Evolutionary conservation across 1,140 invertebrate genomes (phyloP).

Genomic region (Bombus sylvicola): DNA sequence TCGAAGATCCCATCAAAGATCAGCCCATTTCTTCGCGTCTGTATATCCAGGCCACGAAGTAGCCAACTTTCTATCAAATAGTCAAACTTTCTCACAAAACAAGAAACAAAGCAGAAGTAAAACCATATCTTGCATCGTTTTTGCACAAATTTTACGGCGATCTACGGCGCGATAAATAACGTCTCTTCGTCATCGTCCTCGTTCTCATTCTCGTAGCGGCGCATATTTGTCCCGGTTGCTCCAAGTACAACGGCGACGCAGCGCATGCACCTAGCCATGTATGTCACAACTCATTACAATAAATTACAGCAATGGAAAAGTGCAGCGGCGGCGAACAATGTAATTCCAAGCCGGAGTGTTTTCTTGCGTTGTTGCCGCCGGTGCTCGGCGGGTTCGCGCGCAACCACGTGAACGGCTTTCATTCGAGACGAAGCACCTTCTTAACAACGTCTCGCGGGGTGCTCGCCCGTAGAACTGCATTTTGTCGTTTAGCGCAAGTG

Average conservation of each 20-base stretch:
- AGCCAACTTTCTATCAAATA: too few relatives aligned
- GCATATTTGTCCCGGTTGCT: background rate
- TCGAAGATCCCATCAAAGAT: background rate
- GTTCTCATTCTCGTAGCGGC: background rate
- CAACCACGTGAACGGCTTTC: background rate
- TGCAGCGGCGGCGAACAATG: slow-evolving; percentile 13
- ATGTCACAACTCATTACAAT: slow-evolving; percentile 8
- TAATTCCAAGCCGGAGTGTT: background rate
- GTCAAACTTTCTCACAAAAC: background rate
- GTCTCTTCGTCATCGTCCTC: background rate
- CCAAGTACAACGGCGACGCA: background rate
- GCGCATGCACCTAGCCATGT: too few relatives aligned
- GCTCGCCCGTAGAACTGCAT: slow-evolving; percentile 44
- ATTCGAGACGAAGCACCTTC: slow-evolving; percentile 6
- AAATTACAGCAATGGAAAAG: slow-evolving; percentile 34
- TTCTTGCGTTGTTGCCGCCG: background rate
- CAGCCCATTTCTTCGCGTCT: too few relatives aligned
- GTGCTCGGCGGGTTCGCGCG: background rate
- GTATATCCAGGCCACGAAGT: too few relatives aligned
- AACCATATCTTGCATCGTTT: background rate
- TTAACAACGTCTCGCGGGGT: slow-evolving; percentile 30
- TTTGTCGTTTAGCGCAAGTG: slow-evolving; percentile 49
- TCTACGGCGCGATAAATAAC: background rate
- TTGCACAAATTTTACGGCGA: background rate
- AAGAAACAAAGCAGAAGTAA: background rate